Percentiles rank a stretch among this genome's conserved stretches.
Evolutionary conservation across 1,140 invertebrate species (phyloP).

Genomic region (Caenorhabditis latens): DNA sequence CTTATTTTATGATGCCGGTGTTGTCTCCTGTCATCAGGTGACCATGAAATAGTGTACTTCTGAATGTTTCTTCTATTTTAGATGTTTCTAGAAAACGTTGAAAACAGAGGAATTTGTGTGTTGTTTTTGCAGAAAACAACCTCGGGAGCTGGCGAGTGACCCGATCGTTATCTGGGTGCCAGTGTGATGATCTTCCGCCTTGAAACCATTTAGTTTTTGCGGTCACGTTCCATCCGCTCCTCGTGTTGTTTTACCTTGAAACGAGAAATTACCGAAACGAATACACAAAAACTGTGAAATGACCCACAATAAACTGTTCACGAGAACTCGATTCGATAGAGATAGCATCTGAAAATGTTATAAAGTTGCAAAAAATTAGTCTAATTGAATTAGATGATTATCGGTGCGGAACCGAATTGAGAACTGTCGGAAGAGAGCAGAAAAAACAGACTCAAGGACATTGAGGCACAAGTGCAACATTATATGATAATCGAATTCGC

Average conservation of each 20-base stretch:
- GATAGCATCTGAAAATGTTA: constrained; percentile 20
- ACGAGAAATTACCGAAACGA: background rate
- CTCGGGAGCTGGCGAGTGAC: constrained; percentile 8
- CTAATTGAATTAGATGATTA: constrained; percentile 37
- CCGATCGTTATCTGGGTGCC: constrained; percentile 40
- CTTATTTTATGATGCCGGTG: constrained; percentile 41
- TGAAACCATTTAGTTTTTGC: background rate
- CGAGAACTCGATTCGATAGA: background rate
- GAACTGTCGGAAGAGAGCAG: background rate
- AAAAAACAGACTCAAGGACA: background rate
- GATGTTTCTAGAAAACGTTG: background rate
- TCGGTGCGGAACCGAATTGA: constrained; percentile 2
- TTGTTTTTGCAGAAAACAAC: background rate
- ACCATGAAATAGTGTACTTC: constrained; percentile 36
- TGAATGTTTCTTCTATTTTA: background rate
- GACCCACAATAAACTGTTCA: constrained; percentile 41
- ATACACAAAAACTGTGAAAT: constrained; percentile 41
- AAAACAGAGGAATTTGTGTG: background rate
- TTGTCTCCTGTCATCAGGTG: constrained; percentile 2
- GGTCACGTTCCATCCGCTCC: background rate
- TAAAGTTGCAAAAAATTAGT: constrained; percentile 36
- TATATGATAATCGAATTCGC: constrained; percentile 52
- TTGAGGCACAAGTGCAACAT: constrained; percentile 17
- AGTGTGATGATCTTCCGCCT: constrained; percentile 37
- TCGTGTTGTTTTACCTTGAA: constrained; percentile 40